phyloP scores from a whole-genome alignment of 2,797 vertebrate species.

The Triplophysa yarkandensis region DNA sequence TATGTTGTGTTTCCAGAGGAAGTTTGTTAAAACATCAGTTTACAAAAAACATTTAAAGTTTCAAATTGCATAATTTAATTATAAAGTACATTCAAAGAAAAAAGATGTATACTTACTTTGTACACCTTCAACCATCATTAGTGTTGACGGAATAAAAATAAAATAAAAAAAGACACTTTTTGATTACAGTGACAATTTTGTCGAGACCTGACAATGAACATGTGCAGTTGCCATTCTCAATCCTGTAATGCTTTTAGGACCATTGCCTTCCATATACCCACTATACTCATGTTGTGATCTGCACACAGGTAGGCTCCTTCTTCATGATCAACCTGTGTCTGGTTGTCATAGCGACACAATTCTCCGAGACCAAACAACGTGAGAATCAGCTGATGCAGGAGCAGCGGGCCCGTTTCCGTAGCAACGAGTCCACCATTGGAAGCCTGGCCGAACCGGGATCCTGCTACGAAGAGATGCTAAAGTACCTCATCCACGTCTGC shows the following conservation, averaged over 20 bases:
- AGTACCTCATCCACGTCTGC: slow-evolving; percentile 88
- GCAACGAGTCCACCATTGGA: slow-evolving; percentile 90
- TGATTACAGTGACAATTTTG: too few species aligned
- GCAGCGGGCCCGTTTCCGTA: slow-evolving; percentile 90
- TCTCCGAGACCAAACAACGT: slow-evolving; percentile 96
- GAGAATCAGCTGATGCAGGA: slow-evolving; percentile 98
- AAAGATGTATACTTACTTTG: too few species aligned
- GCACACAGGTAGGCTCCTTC: slow-evolving; percentile 93
- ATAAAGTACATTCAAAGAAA: too few species aligned
- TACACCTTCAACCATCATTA: too few species aligned
- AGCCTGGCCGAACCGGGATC: slow-evolving; percentile 94
- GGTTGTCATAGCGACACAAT: slow-evolving; percentile 98
- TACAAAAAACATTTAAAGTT: too few species aligned
- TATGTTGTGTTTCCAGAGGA: too few species aligned
- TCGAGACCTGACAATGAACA: too few species aligned
- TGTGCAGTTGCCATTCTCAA: not conserved
- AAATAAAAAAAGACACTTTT: too few species aligned
- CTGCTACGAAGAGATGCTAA: slow-evolving; percentile 95
- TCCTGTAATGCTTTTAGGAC: not conserved
- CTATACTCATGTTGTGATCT: slow-evolving; percentile 1
- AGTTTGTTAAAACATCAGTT: too few species aligned
- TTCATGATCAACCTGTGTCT: slow-evolving; percentile 99
- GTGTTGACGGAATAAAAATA: too few species aligned
- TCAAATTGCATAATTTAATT: too few species aligned
- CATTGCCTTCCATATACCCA: slow-evolving; percentile 12